Evolutionary conservation across 2,888 invertebrate genomes (phyloP).

Genomic region (Temnothorax unifasciatus): DNA sequence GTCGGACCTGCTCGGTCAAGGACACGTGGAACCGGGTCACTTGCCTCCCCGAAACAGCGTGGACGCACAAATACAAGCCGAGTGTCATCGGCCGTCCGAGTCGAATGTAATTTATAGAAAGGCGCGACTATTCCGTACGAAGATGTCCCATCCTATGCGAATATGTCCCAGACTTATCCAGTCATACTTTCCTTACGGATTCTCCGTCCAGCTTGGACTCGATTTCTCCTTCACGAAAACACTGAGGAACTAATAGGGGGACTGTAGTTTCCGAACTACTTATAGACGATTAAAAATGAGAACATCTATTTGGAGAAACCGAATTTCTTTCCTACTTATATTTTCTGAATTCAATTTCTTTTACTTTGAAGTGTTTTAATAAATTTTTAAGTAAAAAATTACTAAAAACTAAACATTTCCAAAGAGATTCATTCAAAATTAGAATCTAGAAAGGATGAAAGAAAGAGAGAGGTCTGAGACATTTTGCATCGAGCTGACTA

Average conservation of each 20-base stretch:
- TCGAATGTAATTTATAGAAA: slow-evolving; percentile 13
- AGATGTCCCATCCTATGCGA: background rate
- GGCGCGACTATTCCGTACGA: background rate
- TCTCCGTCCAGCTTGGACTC: background rate
- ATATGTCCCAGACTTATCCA: background rate
- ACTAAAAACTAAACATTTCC: background rate
- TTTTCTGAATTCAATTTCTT: background rate
- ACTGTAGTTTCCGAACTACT: background rate
- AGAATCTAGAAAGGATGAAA: background rate
- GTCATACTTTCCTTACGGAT: background rate
- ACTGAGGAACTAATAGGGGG: background rate
- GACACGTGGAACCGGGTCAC: slow-evolving; percentile 83
- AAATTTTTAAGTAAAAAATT: background rate
- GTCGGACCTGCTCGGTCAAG: slow-evolving; percentile 82
- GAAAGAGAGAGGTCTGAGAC: background rate
- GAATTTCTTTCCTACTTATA: slow-evolving; percentile 2
- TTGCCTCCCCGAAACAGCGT: slow-evolving; percentile 69
- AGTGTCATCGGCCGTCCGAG: background rate
- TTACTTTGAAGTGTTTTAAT: background rate
- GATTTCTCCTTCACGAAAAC: background rate
- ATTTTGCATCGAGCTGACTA: background rate
- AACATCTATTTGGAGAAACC: background rate
- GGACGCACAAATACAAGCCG: background rate
- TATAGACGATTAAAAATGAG: background rate
- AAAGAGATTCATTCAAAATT: background rate